Conservation (phyloP, 1,140 invertebrate species). For the Cephus cinctus region DNA sequence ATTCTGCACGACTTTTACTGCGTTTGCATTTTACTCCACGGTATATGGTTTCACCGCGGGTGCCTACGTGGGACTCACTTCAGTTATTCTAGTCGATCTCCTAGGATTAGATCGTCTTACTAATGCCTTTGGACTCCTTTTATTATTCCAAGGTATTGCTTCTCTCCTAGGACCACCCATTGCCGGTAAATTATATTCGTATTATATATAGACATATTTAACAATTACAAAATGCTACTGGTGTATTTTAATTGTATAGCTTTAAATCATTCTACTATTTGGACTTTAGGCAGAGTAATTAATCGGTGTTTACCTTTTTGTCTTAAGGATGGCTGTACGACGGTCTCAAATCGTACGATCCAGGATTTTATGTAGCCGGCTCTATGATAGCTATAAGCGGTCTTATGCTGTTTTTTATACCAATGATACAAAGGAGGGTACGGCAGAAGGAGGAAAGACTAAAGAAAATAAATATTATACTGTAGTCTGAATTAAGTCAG, state of each 20-base stretch:
- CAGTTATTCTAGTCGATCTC: slow-evolving; percentile 84
- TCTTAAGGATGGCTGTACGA: slow-evolving; percentile 80
- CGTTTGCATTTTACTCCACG: slow-evolving; percentile 74
- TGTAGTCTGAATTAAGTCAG: no score
- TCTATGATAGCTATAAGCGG: slow-evolving; percentile 83
- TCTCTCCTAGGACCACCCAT: slow-evolving; percentile 86
- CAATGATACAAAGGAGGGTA: slow-evolving; percentile 65
- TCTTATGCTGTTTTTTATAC: slow-evolving; percentile 84
- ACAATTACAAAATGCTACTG: neutral
- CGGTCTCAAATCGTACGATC: slow-evolving; percentile 71
- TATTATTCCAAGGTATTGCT: slow-evolving; percentile 90
- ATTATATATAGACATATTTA: neutral
- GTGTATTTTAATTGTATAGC: slow-evolving; percentile 2
- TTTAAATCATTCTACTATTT: slow-evolving; percentile 1
- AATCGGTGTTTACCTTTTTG: slow-evolving; percentile 23
- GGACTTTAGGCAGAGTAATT: neutral
- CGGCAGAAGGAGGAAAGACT: no score
- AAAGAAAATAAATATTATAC: no score
- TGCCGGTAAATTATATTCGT: slow-evolving; percentile 65
- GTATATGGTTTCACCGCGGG: slow-evolving; percentile 88
- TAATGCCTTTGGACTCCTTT: slow-evolving; percentile 88
- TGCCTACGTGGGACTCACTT: slow-evolving; percentile 90
- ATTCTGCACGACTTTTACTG: slow-evolving; percentile 67
- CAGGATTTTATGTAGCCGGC: slow-evolving; percentile 82
- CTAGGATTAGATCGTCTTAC: slow-evolving; percentile 84